Conservation (phyloP, 2,888 invertebrate genomes). For the Diachrysia chrysitis region DNA sequence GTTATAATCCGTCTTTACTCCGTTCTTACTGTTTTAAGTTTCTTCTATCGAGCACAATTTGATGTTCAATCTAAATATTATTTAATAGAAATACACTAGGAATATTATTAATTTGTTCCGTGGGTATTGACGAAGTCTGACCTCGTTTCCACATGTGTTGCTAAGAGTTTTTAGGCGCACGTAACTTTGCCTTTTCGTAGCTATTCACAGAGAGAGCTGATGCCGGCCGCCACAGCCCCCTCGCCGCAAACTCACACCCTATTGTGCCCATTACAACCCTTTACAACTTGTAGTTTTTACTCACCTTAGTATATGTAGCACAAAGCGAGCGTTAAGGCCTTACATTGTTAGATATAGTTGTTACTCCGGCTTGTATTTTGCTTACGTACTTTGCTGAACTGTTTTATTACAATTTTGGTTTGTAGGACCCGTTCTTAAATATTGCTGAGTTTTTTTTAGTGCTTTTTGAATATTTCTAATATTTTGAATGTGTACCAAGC, state of each 20-base stretch:
- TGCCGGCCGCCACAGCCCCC: conserved; percentile 70
- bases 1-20: not conserved
- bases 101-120: conserved; percentile 60
- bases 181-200: conserved; percentile 78
- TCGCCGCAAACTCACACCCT: conserved; percentile 76
- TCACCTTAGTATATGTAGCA: conserved; percentile 60
- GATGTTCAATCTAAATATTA: not conserved
- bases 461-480: too few relatives aligned
- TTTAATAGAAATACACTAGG: conserved; percentile 57
- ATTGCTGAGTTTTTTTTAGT: not conserved
- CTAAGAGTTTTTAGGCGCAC: conserved; percentile 71
- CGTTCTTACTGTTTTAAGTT: not conserved
- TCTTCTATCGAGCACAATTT: not conserved
- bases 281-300: conserved; percentile 75
- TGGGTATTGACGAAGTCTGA: conserved; percentile 66
- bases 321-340: conserved; percentile 49
- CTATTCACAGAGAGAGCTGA: conserved; percentile 74
- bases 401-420: conserved; percentile 10
- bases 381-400: conserved; percentile 14
- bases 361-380: conserved; percentile 27
- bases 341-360: conserved; percentile 46
- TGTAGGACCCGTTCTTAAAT: not conserved
- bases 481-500: too few relatives aligned
- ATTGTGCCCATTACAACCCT: conserved; percentile 77
- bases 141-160: conserved; percentile 71